Evolutionary conservation across 64 coral and sea anemone species (phyloP).

Genomic region (Pachyseris speciosa): DNA sequence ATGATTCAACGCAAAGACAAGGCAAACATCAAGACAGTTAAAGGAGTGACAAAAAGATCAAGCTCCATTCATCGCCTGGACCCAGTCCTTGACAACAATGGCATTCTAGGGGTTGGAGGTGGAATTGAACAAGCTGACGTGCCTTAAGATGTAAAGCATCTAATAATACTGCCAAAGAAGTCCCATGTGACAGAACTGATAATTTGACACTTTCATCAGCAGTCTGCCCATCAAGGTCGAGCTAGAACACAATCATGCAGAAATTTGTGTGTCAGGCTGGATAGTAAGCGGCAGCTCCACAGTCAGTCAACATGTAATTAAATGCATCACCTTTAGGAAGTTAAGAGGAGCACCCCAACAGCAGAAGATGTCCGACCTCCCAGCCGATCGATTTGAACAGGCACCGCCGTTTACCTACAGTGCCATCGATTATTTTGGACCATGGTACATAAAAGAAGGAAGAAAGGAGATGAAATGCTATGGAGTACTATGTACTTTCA

Average conservation of each 20-base stretch:
- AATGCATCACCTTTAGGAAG: neutral
- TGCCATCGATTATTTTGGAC: neutral
- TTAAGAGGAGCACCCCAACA: neutral
- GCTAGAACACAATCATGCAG: neutral
- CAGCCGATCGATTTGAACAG: neutral
- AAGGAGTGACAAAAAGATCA: neutral
- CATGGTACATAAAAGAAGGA: neutral
- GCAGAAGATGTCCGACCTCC: slow-evolving; percentile 29
- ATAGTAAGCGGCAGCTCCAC: neutral
- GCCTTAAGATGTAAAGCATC: neutral
- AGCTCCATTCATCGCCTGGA: neutral
- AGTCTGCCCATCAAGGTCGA: neutral
- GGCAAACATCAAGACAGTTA: too few relatives aligned
- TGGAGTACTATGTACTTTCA: neutral
- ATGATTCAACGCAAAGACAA: neutral
- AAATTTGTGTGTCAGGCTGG: neutral
- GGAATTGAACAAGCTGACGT: neutral
- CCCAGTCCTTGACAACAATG: neutral
- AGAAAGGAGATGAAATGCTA: neutral
- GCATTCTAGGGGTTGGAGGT: neutral
- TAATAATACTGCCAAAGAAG: neutral
- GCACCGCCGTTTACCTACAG: slow-evolving; percentile 10
- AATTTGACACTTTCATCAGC: neutral
- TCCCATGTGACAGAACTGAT: neutral
- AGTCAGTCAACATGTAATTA: neutral